Base-by-base conservation (phyloP, 2,113 vertebrate species). In the Poecilia latipinna region DNA sequence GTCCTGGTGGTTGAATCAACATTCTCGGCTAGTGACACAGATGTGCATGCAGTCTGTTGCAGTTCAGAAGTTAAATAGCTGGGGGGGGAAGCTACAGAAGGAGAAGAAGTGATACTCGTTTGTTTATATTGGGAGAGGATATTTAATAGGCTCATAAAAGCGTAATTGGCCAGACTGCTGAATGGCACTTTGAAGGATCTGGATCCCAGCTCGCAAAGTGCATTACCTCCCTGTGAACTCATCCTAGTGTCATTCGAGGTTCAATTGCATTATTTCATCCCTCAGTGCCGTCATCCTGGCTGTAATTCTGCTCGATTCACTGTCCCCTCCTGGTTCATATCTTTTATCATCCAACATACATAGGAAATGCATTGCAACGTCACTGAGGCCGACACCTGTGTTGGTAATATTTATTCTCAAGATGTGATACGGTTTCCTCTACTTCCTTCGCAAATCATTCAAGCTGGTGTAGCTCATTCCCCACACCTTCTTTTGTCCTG, bases 1-100 rank as follows among this genome's bases (percentile, higher is more conserved):
- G 24, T 92, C 89, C 88, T 77, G 77, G 86, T 90, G 90, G 88
- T 85, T 89, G 90, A 88, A 91, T 89, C 90, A 90, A 93, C 92
- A 93, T 94, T 93, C 90, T 85, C 86, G 0, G 29, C 61, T 72
- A 86, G 85, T 87, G 90, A 92, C 90, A 92, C 88, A 91, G 84
- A 91, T 87, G 87, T 83, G 78, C 76, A 70, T 80, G 60, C 84
- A 44, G 77, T 88, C 86, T 89, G 85, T 82, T 82, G 74, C 66
- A 83, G 78, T 83, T 79, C 80, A 82, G 31, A 70, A 65, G 82
- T 70, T 71, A 84, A 88, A 86, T 51, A 76, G 70, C 68, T 75
- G 72, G 64, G 63, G 75, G 79, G 79, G 63, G 67, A 66, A 66
- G 10, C 51, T 74, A 84, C 78, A 84, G 80, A 87, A 77, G 70